Evolutionary conservation across 2,113 vertebrate genomes (phyloP), one percentile per base, ranked within the genome.

Genomic region (Halcyon malimbica): DNA sequence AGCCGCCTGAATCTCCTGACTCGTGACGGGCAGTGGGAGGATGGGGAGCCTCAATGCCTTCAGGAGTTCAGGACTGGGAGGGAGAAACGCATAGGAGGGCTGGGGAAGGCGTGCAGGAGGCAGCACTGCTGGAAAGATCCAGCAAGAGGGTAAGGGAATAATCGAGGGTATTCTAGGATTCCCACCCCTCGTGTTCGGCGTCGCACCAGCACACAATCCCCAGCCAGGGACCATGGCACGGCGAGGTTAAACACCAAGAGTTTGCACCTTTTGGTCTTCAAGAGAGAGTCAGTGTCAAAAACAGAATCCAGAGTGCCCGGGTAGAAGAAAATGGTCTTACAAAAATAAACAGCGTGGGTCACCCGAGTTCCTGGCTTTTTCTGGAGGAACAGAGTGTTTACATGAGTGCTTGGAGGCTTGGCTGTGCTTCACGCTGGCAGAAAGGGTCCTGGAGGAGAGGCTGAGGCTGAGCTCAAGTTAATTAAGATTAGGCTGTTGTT

Each of bases 351-450:
- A 50, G 39, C 1, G 28, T 0, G 56, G 63, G 48, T 67, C 77
- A 71, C 11, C 10, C 13, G 57, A 51, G 73, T 29, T 18, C 11
- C 31, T 50, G 89, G 26, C 19, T 18, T 21, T 25, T 31, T 23
- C 54, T 59, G 77, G 76, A 86, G 65, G 60, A 63, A 3, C 28
- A 0, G 10, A 24, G 68, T 75, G 85, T 67, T 92, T 75, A 54
- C 73, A 50, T 1, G 39, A 60, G 68, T 1, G 31, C 63, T 70
- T 1, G 33, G 59, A 67, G 76, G 35, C 21, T 62, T 81, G 83
- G 87, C 79, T 23, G 17, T 2, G 44, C 78, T 18, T 39, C 13
- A 1, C 0, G 3, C 46, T 60, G 0, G 1, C 3, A 2, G 65
- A 16, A 24, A 53, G 46, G 57, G 16, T 50, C 57, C 41, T 33